Conservation (phyloP, 2,797 vertebrate genomes). For the Coreius guichenoti region DNA sequence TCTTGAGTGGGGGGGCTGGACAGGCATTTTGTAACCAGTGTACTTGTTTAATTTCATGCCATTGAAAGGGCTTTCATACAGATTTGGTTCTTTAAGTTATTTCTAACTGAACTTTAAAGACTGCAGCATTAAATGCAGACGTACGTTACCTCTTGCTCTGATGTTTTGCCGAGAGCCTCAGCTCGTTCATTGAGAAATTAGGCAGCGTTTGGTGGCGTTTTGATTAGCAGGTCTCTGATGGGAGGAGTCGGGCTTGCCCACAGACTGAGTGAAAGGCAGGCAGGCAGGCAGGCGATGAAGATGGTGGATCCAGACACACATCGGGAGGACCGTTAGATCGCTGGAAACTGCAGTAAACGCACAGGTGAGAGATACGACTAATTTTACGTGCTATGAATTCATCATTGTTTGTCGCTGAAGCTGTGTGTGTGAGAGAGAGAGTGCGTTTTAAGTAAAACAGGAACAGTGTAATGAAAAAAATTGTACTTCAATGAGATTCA, state of each 20-base stretch:
- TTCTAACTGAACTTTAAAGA: not conserved
- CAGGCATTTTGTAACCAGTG: not conserved
- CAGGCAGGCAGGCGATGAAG: slow-evolving; percentile 49
- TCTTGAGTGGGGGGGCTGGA: not conserved
- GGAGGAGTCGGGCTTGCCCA: slow-evolving; percentile 57
- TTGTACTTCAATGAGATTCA: not conserved
- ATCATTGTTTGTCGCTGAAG: not conserved
- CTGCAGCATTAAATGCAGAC: not conserved
- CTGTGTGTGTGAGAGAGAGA: too few relatives aligned
- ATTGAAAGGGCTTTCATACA: not conserved
- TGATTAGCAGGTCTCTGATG: slow-evolving; percentile 58
- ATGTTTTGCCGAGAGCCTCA: not conserved
- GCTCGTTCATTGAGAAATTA: slow-evolving; percentile 39
- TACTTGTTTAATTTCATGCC: not conserved
- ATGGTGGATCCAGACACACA: slow-evolving; percentile 59
- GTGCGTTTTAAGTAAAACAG: not conserved
- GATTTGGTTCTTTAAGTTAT: not conserved
- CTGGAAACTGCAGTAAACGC: slow-evolving; percentile 47
- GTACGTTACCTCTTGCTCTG: not conserved
- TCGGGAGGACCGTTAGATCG: slow-evolving; percentile 56
- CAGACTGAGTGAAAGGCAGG: slow-evolving; percentile 49
- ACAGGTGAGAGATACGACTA: slow-evolving; percentile 59
- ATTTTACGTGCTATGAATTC: not conserved
- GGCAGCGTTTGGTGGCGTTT: slow-evolving; percentile 43
- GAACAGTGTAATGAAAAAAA: not conserved